Evolutionary conservation across 2,888 invertebrate genomes (phyloP).

Genomic region (Chrysodeixis includens): DNA sequence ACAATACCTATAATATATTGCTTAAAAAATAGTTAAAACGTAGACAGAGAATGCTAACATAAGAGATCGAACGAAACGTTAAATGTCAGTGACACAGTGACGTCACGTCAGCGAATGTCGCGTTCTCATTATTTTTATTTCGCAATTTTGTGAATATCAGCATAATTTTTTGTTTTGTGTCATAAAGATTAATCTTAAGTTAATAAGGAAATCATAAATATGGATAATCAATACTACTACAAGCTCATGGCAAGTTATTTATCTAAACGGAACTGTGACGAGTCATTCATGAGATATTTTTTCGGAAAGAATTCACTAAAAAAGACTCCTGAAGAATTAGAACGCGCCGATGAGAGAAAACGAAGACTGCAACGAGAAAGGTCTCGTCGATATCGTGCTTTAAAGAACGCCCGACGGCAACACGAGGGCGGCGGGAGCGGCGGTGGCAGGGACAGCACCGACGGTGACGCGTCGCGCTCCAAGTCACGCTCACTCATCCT

Average conservation of each 20-base stretch:
- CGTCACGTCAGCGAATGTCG: slow-evolving; percentile 79
- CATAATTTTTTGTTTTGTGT: slow-evolving; percentile 59
- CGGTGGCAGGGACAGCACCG: slow-evolving; percentile 68
- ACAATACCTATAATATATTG: too few species aligned
- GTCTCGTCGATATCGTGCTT: slow-evolving; percentile 82
- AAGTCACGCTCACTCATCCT: slow-evolving; percentile 70
- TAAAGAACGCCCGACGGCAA: slow-evolving; percentile 84
- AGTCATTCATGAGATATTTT: slow-evolving; percentile 87
- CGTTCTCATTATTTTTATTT: slow-evolving; percentile 87
- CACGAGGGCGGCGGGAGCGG: slow-evolving; percentile 75
- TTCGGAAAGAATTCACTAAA: slow-evolving; percentile 84
- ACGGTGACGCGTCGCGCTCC: slow-evolving; percentile 67
- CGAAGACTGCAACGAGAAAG: slow-evolving; percentile 82
- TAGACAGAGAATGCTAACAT: too few species aligned
- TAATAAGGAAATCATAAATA: slow-evolving; percentile 52
- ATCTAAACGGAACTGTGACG: slow-evolving; percentile 86
- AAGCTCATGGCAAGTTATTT: slow-evolving; percentile 86
- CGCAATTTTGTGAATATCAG: slow-evolving; percentile 77
- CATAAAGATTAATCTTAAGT: slow-evolving; percentile 20
- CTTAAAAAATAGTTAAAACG: too few species aligned
- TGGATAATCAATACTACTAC: slow-evolving; percentile 87
- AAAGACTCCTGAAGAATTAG: slow-evolving; percentile 84
- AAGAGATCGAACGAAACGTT: slow-evolving; percentile 44
- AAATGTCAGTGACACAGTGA: slow-evolving; percentile 70
- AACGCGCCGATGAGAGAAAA: slow-evolving; percentile 84